These are phyloP conservation scores for Popillia japonica DNA, from an alignment of 1,140 invertebrate species.

Conservation along the genomic window DNA sequence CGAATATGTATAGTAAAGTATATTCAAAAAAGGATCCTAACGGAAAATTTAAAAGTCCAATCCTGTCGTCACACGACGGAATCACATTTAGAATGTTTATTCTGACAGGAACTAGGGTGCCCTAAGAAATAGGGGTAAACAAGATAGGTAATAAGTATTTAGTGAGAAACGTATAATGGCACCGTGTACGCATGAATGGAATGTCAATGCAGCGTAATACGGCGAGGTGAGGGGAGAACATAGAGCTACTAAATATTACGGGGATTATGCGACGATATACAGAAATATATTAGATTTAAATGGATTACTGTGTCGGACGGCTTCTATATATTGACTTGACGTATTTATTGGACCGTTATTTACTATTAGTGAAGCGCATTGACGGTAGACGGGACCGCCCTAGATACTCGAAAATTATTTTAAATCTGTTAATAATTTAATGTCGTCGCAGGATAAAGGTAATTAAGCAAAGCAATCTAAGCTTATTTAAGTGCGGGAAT, in stretches of 20 bases:
- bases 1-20: too few species aligned
- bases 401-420: constrained; percentile 16
- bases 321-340: constrained; percentile 27
- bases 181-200: constrained; percentile 9
- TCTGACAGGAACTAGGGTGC: constrained; percentile 1
- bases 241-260: constrained; percentile 30
- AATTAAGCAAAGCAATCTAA: constrained; percentile 9
- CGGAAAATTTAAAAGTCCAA: not conserved
- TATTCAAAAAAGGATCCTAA: too few species aligned
- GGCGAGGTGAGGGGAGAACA: not conserved
- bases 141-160: constrained; percentile 7
- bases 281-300: constrained; percentile 35
- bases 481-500: not conserved
- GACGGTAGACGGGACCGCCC: not conserved
- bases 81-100: constrained; percentile 12
- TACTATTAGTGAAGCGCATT: constrained; percentile 5
- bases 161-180: constrained; percentile 13
- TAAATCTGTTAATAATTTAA: constrained; percentile 30
- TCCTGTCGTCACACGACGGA: not conserved
- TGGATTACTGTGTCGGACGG: constrained; percentile 2
- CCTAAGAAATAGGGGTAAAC: not conserved
- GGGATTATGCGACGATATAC: constrained; percentile 26
- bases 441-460: not conserved
- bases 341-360: constrained; percentile 34
- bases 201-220: not conserved